Evolutionary conservation across 2,113 vertebrate genomes (phyloP).

Genomic region (Salvelinus sp.): DNA sequence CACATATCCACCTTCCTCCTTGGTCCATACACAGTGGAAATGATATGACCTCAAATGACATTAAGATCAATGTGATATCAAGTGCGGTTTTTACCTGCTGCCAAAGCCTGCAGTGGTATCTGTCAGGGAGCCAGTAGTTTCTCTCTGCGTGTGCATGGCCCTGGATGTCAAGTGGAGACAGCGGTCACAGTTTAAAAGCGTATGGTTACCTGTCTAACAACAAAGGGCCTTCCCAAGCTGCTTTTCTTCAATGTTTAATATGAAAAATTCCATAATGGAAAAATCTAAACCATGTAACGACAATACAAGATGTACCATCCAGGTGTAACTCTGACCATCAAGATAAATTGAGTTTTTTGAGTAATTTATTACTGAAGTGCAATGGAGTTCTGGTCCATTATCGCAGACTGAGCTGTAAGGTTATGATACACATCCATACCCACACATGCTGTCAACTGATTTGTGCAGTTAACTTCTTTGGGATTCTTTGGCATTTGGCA

Average conservation of each 20-base stretch:
- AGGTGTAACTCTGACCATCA: too few relatives aligned
- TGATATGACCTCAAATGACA: constrained; percentile 37
- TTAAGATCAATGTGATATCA: constrained; percentile 45
- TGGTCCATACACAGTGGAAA: constrained; percentile 39
- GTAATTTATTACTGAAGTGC: too few relatives aligned
- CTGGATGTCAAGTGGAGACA: constrained; percentile 70
- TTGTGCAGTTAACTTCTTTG: too few relatives aligned
- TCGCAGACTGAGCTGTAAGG: too few relatives aligned
- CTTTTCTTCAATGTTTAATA: constrained; percentile 4
- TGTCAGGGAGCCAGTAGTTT: constrained; percentile 63
- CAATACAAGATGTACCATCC: too few relatives aligned
- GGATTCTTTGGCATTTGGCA: too few relatives aligned
- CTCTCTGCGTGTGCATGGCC: constrained; percentile 46
- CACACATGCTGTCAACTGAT: too few relatives aligned
- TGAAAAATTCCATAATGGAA: constrained; percentile 13
- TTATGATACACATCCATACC: too few relatives aligned
- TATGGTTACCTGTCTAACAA: constrained; percentile 57
- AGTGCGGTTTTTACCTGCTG: constrained; percentile 52
- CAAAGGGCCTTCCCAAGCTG: background rate
- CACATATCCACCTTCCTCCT: constrained; percentile 10
- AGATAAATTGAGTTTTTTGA: too few relatives aligned
- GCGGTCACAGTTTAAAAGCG: constrained; percentile 55
- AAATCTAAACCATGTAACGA: constrained; percentile 17
- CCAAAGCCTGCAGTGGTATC: constrained; percentile 40
- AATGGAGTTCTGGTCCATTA: too few relatives aligned